Percentiles rank a stretch among this genome's conserved stretches.
These are phyloP conservation scores for Cheilinus undulatus DNA, from an alignment of 2,113 vertebrate species.

Conservation along the genomic window DNA sequence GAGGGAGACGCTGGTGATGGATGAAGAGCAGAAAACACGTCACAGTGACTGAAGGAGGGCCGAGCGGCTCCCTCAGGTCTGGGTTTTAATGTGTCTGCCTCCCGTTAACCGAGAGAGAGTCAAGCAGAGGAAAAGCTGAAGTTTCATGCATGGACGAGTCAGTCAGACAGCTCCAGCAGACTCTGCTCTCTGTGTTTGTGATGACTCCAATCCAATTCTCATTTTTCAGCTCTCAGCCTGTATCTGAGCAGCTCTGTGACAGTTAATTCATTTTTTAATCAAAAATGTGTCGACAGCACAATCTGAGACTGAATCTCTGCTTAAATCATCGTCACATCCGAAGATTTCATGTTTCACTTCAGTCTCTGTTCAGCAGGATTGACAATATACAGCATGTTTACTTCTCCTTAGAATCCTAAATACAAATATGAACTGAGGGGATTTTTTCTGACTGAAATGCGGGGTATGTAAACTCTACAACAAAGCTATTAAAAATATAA, in stretches of 20 bases:
- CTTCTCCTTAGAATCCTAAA: neutral
- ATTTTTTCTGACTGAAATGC: too few relatives aligned
- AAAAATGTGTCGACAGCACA: neutral
- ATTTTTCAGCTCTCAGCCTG: constrained; percentile 11
- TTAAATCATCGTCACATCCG: neutral
- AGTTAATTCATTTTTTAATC: neutral
- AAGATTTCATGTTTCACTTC: neutral
- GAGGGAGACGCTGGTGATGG: constrained; percentile 21
- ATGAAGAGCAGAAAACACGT: constrained; percentile 20
- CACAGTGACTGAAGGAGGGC: constrained; percentile 21
- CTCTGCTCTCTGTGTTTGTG: constrained; percentile 11
- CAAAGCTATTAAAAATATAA: too few relatives aligned
- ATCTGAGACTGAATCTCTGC: neutral
- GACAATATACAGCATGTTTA: neutral
- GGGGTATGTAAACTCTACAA: too few relatives aligned
- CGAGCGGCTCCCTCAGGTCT: constrained; percentile 8
- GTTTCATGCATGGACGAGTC: constrained; percentile 45
- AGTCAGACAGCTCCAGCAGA: constrained; percentile 32
- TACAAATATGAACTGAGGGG: too few relatives aligned
- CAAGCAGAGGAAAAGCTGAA: constrained; percentile 21
- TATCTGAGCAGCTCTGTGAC: constrained; percentile 28
- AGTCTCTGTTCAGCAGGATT: too few relatives aligned
- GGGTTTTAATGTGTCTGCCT: constrained; percentile 11
- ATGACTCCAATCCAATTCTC: constrained; percentile 26
- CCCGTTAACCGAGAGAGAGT: constrained; percentile 13